Evolutionary conservation across 1,140 invertebrate species (phyloP).

Genomic region (Drosophila guanche): DNA sequence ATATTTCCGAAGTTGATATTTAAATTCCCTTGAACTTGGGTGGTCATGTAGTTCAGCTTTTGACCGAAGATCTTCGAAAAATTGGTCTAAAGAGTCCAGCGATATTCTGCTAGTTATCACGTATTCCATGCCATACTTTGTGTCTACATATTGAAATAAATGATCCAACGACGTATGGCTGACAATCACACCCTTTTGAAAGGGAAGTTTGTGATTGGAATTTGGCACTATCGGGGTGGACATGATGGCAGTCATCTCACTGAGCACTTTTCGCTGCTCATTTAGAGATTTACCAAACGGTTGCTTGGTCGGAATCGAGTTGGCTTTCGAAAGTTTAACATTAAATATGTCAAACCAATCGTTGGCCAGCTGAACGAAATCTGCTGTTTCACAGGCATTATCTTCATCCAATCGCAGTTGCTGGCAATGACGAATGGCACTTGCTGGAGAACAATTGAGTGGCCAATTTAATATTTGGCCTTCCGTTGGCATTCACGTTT

Average conservation of each 20-base stretch:
- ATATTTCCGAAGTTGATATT: too few species aligned
- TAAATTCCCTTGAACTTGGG: too few species aligned
- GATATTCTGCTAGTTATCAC: too few species aligned
- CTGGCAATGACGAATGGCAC: slow-evolving; percentile 11
- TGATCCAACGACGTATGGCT: too few species aligned
- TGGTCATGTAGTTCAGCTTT: too few species aligned
- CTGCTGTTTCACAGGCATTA: slow-evolving; percentile 20
- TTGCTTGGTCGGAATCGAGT: too few species aligned
- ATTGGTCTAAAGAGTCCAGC: too few species aligned
- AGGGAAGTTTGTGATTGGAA: not conserved
- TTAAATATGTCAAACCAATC: slow-evolving; percentile 23
- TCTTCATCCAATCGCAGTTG: not conserved
- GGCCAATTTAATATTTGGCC: slow-evolving; percentile 12
- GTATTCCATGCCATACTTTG: too few species aligned
- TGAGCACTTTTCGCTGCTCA: not conserved
- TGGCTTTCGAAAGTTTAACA: too few species aligned
- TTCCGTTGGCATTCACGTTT: not conserved
- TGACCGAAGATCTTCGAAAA: too few species aligned
- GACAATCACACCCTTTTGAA: not conserved
- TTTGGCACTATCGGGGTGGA: not conserved
- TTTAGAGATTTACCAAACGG: not conserved
- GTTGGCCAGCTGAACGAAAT: slow-evolving; percentile 8
- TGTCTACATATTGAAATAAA: too few species aligned
- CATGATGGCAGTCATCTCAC: not conserved
- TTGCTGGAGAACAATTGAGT: slow-evolving; percentile 17